Evolutionary conservation across 2,888 invertebrate genomes (phyloP), one percentile per base, ranked within the genome.

Genomic region (Chrysodeixis includens): DNA sequence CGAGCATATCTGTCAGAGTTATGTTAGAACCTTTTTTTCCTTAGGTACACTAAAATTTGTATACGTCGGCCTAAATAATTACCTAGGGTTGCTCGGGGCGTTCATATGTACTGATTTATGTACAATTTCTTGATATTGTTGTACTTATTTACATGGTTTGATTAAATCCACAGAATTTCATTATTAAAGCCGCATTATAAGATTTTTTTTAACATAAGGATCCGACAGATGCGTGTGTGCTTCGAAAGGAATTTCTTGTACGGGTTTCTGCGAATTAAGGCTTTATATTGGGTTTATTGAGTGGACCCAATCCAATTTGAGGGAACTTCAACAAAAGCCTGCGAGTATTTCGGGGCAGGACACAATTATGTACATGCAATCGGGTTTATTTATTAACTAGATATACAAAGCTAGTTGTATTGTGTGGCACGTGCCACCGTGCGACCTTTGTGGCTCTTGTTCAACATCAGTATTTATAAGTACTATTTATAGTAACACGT

Each of bases 271-370:
- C n/a, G n/a, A 40, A 40, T 40, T 40, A 40, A n/a, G 40, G 40
- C n/a, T 40, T 40, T 40, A 40, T 40, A n/a, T 40, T 40, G 40
- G 40, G 40, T 40, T 40, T 40, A 40, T 40, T 40, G 40, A 40
- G 40, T n/a, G 40, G 40, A 40, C 40, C 40, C 40, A 40, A 40
- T 40, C n/a, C 40, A 40, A 40, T 40, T 40, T n/a, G 40, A n/a
- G 40, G 40, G 7, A 40, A 40, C 7, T 40, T n/a, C n/a, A 40
- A 40, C 40, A 40, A 40, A 40, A 40, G 40, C 5, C 40, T n/a
- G 5, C n/a, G 40, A 26, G 6, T n/a, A 40, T 40, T 40, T 40
- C n/a, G 40, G 40, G n/a, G 7, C 40, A n/a, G 40, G n/a, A 40
- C 40, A 40, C 40, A 40, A 40, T 40, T 40, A n/a, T 6, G n/a